Conservation (phyloP, 2,888 invertebrate genomes). For the Leucozona laternaria region DNA sequence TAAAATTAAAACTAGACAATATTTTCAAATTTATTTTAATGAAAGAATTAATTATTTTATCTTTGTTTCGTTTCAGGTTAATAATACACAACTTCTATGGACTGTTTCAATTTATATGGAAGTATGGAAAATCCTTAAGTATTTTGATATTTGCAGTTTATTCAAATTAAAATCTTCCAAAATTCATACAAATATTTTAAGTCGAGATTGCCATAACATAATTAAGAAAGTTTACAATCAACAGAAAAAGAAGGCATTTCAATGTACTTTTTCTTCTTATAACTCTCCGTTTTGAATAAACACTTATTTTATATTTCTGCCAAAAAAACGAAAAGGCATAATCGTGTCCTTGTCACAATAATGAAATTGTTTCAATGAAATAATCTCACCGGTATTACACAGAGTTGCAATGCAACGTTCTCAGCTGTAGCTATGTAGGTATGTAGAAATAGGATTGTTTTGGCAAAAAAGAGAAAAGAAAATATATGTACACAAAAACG, state of each 20-base stretch:
- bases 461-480: conserved; percentile 25
- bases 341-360: conserved; percentile 65
- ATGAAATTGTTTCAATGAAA: conserved; percentile 68
- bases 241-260: neutral
- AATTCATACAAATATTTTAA: neutral
- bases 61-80: too few species aligned
- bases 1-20: too few species aligned
- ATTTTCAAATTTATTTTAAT: too few species aligned
- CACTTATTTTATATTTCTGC: neutral
- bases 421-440: conserved; percentile 13
- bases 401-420: conserved; percentile 54
- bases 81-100: too few species aligned
- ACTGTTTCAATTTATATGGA: too few species aligned
- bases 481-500: conserved; percentile 14
- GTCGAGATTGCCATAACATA: neutral
- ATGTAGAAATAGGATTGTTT: conserved; percentile 6
- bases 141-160: too few species aligned
- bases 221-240: neutral
- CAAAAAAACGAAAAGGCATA: neutral
- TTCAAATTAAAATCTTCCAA: too few species aligned
- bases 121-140: too few species aligned
- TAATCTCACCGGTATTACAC: conserved; percentile 59
- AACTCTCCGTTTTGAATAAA: neutral
- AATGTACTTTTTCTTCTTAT: neutral
- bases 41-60: too few species aligned